phyloP scores from a whole-genome alignment of 2,888 invertebrate species.

The Smittia sp. region DNA sequence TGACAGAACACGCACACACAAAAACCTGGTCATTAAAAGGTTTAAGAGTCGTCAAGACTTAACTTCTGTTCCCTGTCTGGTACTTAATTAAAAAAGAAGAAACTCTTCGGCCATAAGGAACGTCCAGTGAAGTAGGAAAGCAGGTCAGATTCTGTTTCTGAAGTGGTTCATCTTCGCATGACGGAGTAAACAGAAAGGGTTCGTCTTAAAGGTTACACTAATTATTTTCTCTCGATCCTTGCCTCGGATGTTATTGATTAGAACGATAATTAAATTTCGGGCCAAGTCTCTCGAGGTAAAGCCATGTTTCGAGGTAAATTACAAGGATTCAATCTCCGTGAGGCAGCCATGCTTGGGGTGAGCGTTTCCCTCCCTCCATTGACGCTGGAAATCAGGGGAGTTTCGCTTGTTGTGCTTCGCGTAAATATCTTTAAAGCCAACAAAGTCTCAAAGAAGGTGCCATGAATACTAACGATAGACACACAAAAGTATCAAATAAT shows the following conservation, averaged over 20 bases:
- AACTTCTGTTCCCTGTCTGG: background rate
- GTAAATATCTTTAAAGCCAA: conserved; percentile 2
- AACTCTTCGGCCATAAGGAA: background rate
- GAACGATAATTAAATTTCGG: conserved; percentile 36
- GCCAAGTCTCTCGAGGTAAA: background rate
- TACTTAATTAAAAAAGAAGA: conserved; percentile 15
- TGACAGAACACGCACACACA: no score
- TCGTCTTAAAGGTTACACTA: conserved; percentile 28
- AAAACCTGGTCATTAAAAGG: background rate
- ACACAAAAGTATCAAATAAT: conserved; percentile 6
- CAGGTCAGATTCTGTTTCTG: conserved; percentile 13
- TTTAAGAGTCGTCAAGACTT: background rate
- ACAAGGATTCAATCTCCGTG: conserved; percentile 8
- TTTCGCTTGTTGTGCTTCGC: no score
- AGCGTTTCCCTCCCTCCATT: background rate
- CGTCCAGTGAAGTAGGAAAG: background rate
- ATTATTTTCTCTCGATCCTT: conserved; percentile 24
- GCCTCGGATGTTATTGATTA: conserved; percentile 30
- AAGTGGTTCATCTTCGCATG: background rate
- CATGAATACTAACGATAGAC: conserved; percentile 10
- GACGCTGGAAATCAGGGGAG: background rate
- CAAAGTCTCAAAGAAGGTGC: background rate
- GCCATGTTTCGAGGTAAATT: conserved; percentile 10
- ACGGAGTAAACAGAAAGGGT: background rate
- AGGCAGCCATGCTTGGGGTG: background rate